phyloP scores from a whole-genome alignment of 2,888 invertebrate species.

The Tenthredo scrophulariae region DNA sequence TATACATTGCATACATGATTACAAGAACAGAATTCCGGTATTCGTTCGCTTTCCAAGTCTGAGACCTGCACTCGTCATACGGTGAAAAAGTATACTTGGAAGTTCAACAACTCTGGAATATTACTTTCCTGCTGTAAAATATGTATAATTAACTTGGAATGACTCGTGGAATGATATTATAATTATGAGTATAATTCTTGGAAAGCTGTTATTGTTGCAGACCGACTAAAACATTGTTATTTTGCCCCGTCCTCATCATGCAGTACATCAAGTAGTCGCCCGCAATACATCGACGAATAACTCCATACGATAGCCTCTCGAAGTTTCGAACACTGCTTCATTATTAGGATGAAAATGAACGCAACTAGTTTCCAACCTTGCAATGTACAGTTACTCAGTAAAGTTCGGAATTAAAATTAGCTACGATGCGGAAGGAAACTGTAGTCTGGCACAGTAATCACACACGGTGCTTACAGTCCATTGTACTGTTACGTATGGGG shows the following conservation, averaged over 20 bases:
- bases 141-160: slow-evolving; percentile 46
- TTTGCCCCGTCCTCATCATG: not conserved
- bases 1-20: not conserved
- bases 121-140: slow-evolving; percentile 40
- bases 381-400: not conserved
- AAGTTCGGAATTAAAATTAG: not conserved
- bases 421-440: not conserved
- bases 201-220: slow-evolving; percentile 41
- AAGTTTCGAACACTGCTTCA: not conserved
- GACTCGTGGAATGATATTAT: slow-evolving; percentile 46
- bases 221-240: slow-evolving; percentile 25
- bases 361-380: not conserved
- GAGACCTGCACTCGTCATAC: not conserved
- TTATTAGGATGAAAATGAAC: not conserved
- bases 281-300: not conserved
- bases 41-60: slow-evolving; percentile 9
- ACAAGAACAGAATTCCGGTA: slow-evolving; percentile 1
- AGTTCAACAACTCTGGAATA: slow-evolving; percentile 34
- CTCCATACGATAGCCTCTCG: not conserved
- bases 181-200: slow-evolving; percentile 44
- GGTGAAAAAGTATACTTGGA: slow-evolving; percentile 17
- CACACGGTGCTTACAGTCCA: not conserved
- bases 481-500: not conserved
- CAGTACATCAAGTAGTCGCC: not conserved
- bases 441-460: not conserved